Base-by-base conservation (phyloP, 2,888 invertebrate genomes). In the Habrosyne pyritoides region DNA sequence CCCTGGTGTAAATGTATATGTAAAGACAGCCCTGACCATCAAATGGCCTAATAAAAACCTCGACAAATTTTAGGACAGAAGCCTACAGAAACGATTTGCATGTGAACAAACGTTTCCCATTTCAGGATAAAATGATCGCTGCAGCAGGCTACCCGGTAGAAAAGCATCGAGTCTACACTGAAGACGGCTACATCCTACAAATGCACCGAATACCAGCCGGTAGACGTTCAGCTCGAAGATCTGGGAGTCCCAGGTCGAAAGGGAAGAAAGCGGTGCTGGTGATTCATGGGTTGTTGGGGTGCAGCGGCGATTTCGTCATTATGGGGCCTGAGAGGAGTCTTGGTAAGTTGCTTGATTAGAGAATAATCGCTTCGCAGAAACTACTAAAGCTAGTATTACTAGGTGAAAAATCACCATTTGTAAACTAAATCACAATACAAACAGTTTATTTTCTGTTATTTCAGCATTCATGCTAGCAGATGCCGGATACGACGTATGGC, bases 291-390 rank as follows among this genome's bases (percentile, higher is more conserved):
- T 77, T 96, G 0, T 68, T 94, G 4, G 94, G 95, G 2, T 94
- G 95, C 67, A 95, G 96, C 5, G 93, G 95, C 0, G 95, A 95
- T 73, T 97, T 95, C 93, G 86, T 96, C 6, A 91, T 95, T 58
- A 95, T 95, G 91, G 94, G 94, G 0, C 95, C 94, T 0, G 90
- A 93, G 55, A 93, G 94, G 66, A 94, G 95, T 67, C 81, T 96
- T 24, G 94, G 95, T 95, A 81, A 82, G 63, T 18, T 33, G n/a
- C 10, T 24, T n/a, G n/a, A n/a, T n/a, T n/a, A n/a, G n/a, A n/a
- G n/a, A n/a, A n/a, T n/a, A n/a, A n/a, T n/a, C n/a, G n/a, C n/a
- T n/a, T n/a, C n/a, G n/a, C n/a, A n/a, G n/a, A n/a, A n/a, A n/a
- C n/a, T n/a, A n/a, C n/a, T n/a, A n/a, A n/a, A n/a, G n/a, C n/a